These are phyloP conservation scores for Eumaeus atala DNA, from an alignment of 1,140 invertebrate species.

Conservation along the genomic window DNA sequence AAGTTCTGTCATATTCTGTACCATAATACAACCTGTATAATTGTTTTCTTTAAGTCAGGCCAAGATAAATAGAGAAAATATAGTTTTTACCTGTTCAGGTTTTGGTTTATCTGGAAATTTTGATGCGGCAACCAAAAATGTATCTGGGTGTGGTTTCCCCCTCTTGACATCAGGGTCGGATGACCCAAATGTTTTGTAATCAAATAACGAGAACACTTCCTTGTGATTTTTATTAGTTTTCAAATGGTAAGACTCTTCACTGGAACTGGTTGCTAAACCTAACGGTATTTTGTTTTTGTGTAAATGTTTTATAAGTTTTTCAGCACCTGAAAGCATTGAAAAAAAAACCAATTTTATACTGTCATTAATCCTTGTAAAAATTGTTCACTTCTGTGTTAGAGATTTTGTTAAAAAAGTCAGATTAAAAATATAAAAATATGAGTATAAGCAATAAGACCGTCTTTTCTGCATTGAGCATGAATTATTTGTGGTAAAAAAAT, in stretches of 20 bases:
- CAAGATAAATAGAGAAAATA: too few species aligned
- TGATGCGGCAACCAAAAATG: slow-evolving; percentile 82
- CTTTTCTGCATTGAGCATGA: too few species aligned
- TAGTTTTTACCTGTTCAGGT: slow-evolving; percentile 67
- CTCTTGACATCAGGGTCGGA: slow-evolving; percentile 83
- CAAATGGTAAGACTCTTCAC: slow-evolving; percentile 75
- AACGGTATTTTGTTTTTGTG: slow-evolving; percentile 79
- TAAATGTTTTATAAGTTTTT: slow-evolving; percentile 81
- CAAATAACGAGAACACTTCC: slow-evolving; percentile 78
- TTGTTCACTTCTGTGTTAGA: too few species aligned
- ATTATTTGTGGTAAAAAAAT: too few species aligned
- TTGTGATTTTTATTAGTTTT: slow-evolving; percentile 82
- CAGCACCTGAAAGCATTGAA: slow-evolving; percentile 75
- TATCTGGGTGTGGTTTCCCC: slow-evolving; percentile 87
- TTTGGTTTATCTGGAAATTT: slow-evolving; percentile 78
- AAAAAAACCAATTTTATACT: too few species aligned
- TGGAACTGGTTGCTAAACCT: slow-evolving; percentile 85
- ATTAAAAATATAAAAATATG: too few species aligned
- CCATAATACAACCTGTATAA: too few species aligned
- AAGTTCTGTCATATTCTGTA: too few species aligned
- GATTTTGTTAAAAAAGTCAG: too few species aligned
- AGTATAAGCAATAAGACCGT: too few species aligned
- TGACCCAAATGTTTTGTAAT: slow-evolving; percentile 80
- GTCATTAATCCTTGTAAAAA: too few species aligned
- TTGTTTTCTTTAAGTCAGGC: too few species aligned